Conservation (phyloP, 2,797 vertebrate genomes). For the Artibeus lituratus region DNA sequence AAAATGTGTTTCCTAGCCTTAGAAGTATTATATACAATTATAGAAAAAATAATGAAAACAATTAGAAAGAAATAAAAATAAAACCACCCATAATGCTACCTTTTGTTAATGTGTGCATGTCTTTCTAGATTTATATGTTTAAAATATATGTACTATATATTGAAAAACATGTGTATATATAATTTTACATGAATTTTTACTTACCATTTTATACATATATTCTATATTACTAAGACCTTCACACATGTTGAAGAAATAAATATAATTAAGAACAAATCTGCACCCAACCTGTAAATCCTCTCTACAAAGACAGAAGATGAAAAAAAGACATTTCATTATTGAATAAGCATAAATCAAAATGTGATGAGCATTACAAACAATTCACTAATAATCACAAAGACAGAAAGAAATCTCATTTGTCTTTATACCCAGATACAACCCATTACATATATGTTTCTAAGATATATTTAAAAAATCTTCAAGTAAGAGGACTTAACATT, state of each 20-base stretch:
- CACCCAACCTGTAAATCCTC: neutral
- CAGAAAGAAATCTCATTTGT: neutral
- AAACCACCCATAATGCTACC: neutral
- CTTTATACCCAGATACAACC: neutral
- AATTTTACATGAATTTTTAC: neutral
- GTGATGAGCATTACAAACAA: neutral
- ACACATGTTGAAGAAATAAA: neutral
- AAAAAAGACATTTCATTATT: neutral
- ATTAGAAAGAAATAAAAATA: neutral
- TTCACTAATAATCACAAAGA: neutral
- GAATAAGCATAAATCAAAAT: neutral
- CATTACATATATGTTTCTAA: neutral
- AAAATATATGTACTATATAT: neutral
- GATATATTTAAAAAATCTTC: neutral
- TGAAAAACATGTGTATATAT: neutral
- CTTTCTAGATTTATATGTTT: neutral
- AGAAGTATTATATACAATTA: neutral
- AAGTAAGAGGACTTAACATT: neutral
- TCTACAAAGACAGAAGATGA: neutral
- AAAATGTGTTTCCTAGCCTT: neutral
- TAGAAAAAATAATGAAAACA: constrained; percentile 21
- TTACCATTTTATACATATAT: neutral
- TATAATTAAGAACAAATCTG: neutral
- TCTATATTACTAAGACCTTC: neutral
- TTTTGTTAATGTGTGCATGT: neutral